A percentile compares a stretch with the other conserved stretches of the same genome.
These are phyloP conservation scores for Cephus sareptanus DNA, from an alignment of 2,888 invertebrate species.

Conservation along the genomic window DNA sequence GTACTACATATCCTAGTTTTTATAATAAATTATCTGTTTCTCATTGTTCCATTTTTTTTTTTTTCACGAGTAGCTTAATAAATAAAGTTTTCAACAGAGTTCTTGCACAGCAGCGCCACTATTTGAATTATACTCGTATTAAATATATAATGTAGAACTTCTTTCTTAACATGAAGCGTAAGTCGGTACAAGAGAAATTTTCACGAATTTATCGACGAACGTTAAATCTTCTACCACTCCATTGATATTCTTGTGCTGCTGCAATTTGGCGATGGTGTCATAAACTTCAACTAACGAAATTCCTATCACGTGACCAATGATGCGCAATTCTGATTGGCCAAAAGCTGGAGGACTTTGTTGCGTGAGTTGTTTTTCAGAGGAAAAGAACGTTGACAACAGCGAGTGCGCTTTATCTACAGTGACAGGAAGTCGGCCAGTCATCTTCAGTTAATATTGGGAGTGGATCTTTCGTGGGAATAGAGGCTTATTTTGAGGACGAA, in stretches of 20 bases:
- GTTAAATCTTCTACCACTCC: neutral
- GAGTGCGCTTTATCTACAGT: conserved; percentile 4
- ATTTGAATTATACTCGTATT: neutral
- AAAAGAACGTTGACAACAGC: neutral
- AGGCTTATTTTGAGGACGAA: neutral
- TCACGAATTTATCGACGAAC: neutral
- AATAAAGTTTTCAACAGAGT: neutral
- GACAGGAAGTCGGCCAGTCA: neutral
- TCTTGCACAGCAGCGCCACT: neutral
- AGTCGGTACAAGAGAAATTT: neutral
- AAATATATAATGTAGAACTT: neutral
- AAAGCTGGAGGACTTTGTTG: neutral
- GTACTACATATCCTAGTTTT: neutral
- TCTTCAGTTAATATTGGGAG: neutral
- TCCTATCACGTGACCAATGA: neutral
- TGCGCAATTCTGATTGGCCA: neutral
- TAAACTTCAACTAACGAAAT: neutral
- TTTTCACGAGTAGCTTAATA: neutral
- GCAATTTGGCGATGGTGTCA: neutral
- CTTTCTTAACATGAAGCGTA: neutral
- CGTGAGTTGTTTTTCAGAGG: neutral
- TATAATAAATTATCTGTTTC: neutral
- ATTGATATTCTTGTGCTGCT: neutral
- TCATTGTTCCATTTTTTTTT: neutral
- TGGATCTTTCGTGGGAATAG: neutral